Evolutionary conservation across 23 tunicate genomes (phyloP).

Genomic region (Corella eumyota): DNA sequence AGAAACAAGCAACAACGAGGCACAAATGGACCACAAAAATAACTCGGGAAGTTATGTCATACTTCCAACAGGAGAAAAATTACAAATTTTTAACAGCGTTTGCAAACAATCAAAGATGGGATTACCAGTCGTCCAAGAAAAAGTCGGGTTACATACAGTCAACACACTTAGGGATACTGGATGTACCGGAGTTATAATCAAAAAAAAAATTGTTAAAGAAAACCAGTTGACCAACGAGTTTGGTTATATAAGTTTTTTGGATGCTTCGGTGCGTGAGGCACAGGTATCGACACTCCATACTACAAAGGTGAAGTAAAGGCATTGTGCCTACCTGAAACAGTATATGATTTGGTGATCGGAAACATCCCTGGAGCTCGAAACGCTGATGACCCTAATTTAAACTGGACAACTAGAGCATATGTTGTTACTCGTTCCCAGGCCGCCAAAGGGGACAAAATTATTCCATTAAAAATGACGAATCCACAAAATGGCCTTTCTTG

Average conservation of each 20-base stretch:
- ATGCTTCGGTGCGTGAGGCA: neutral
- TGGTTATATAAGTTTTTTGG: neutral
- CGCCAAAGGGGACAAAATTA: neutral
- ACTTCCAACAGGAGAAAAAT: no score
- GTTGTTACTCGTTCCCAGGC: slow-evolving; percentile 3
- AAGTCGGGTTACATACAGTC: neutral
- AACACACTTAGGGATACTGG: slow-evolving; percentile 8
- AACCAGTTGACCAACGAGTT: neutral
- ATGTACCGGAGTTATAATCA: slow-evolving; percentile 8
- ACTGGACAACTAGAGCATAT: neutral
- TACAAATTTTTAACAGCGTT: no score
- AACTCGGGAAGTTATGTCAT: neutral
- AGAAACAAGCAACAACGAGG: neutral
- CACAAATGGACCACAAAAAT: neutral
- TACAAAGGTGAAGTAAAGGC: slow-evolving; percentile 14
- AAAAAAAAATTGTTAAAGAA: neutral
- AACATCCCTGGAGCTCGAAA: slow-evolving; percentile 5
- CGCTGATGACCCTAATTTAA: neutral
- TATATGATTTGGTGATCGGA: slow-evolving; percentile 7
- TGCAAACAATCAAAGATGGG: neutral
- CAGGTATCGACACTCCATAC: slow-evolving; percentile 7
- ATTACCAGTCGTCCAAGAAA: neutral
- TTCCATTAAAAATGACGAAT: neutral
- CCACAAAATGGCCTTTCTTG: neutral
- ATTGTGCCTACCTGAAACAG: neutral